Evolutionary conservation across 2,113 vertebrate species (phyloP).

Genomic region (Spheniscus mendiculus): DNA sequence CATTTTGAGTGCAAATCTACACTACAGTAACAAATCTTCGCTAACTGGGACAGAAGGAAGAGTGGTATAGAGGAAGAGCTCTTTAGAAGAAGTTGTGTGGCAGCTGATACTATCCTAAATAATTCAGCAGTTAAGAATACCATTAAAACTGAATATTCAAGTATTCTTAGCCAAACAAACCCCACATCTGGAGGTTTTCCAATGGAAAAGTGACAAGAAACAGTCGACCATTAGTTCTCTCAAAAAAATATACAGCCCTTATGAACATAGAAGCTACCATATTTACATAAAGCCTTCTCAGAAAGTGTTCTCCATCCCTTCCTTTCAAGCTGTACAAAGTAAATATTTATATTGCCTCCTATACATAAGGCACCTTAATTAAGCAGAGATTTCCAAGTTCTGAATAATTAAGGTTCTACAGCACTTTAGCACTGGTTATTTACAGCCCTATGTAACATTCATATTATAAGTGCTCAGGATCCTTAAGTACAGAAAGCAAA

Average conservation of each 20-base stretch:
- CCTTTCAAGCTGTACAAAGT: neutral
- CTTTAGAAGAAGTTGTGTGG: neutral
- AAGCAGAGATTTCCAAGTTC: neutral
- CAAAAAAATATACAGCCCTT: neutral
- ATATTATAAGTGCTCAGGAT: neutral
- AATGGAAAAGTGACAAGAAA: neutral
- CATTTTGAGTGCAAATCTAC: neutral
- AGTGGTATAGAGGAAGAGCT: neutral
- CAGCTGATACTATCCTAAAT: neutral
- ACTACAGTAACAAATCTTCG: neutral
- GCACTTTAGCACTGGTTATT: neutral
- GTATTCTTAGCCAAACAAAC: neutral
- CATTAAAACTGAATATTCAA: neutral
- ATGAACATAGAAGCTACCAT: neutral
- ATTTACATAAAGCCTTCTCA: neutral
- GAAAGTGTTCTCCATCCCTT: neutral
- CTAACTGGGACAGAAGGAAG: neutral
- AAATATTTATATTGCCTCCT: neutral
- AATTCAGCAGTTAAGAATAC: neutral
- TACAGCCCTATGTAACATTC: neutral
- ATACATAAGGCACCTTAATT: neutral
- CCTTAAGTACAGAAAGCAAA: neutral
- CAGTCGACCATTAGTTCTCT: neutral
- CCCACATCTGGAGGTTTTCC: neutral
- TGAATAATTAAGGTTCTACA: neutral